Evolutionary conservation across 2,888 invertebrate species (phyloP).

Genomic region (Anthophora plumipes): DNA sequence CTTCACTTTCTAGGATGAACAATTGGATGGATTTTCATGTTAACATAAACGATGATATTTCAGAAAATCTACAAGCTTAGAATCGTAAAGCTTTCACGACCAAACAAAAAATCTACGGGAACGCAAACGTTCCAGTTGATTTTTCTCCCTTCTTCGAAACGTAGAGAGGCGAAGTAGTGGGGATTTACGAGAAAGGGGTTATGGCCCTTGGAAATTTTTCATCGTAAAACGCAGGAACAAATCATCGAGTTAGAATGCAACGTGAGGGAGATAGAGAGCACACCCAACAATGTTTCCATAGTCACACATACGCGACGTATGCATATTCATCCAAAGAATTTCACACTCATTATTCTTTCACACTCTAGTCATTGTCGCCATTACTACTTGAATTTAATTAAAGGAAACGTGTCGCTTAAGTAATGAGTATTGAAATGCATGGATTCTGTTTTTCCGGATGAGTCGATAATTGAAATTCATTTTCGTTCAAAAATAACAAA

Average conservation of each 20-base stretch:
- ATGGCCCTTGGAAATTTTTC: constrained; percentile 44
- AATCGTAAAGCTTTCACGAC: constrained; percentile 15
- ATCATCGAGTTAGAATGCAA: constrained; percentile 51
- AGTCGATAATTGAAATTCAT: not conserved
- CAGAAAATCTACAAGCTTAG: not conserved
- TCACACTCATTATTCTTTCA: constrained; percentile 29
- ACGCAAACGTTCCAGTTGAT: constrained; percentile 28
- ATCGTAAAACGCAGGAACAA: constrained; percentile 44
- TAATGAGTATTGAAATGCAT: not conserved
- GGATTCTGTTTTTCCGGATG: not conserved
- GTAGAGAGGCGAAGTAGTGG: not conserved
- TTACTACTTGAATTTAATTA: constrained; percentile 36
- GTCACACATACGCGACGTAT: constrained; percentile 34
- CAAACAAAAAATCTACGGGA: constrained; percentile 26
- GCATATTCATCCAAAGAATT: constrained; percentile 50
- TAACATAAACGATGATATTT: constrained; percentile 13
- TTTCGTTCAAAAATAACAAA: not conserved
- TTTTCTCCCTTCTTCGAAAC: constrained; percentile 16
- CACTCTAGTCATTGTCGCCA: constrained; percentile 26
- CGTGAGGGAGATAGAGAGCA: constrained; percentile 9
- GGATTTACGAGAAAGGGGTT: constrained; percentile 42
- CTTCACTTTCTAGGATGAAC: not conserved
- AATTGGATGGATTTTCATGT: constrained; percentile 13
- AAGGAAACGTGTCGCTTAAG: not conserved
- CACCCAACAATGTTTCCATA: constrained; percentile 39